Conservation (phyloP, 2,888 invertebrate species). For the Pterostichus madidus region DNA sequence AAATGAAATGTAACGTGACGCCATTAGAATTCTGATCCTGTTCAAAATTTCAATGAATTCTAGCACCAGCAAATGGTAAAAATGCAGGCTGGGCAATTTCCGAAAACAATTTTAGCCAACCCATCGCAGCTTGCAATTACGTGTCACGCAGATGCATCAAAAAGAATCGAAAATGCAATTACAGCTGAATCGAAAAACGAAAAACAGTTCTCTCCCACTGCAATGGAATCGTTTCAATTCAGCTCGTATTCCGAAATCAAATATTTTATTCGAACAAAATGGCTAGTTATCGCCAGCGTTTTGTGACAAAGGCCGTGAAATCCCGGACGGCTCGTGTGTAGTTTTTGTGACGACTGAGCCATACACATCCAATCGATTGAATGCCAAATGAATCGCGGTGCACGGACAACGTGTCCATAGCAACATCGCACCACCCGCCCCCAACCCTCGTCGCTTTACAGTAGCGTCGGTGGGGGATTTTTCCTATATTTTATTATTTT, state of each 20-base stretch:
- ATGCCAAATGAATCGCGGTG: conserved; percentile 47
- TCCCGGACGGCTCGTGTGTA: not conserved
- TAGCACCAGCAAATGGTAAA: not conserved
- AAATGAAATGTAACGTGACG: too few relatives aligned
- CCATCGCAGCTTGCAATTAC: not conserved
- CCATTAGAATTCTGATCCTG: too few relatives aligned
- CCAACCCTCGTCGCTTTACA: not conserved
- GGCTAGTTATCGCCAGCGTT: conserved; percentile 34
- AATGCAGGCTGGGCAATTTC: too few relatives aligned
- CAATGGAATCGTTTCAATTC: conserved; percentile 18
- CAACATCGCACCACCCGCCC: conserved; percentile 15
- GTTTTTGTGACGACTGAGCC: conserved; percentile 39
- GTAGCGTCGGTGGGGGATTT: not conserved
- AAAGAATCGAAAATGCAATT: conserved; percentile 17
- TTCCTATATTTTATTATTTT: not conserved
- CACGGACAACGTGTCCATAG: conserved; percentile 52
- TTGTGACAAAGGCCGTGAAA: conserved; percentile 5
- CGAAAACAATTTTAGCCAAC: too few relatives aligned
- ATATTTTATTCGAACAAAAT: conserved; percentile 30
- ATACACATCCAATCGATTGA: conserved; percentile 46
- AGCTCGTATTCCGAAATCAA: conserved; percentile 17
- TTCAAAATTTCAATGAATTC: not conserved
- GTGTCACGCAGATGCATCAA: not conserved
- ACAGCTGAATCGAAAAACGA: conserved; percentile 6
- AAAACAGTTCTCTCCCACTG: not conserved